Conservation (phyloP, 2,113 vertebrate species). For the Aepyceros melampus region DNA sequence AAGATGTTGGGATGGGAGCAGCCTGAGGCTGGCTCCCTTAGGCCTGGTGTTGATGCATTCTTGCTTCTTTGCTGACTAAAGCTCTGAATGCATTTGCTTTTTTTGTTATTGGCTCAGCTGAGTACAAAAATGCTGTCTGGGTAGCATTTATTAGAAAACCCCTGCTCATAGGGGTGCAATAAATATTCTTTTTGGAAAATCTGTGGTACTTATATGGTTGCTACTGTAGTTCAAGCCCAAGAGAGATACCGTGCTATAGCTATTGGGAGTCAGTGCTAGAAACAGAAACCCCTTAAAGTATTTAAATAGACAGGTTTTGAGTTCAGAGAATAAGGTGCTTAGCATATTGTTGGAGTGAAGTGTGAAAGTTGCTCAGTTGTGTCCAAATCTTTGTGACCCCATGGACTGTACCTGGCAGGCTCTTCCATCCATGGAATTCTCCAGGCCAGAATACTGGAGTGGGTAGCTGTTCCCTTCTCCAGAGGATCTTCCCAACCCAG, state of each 20-base stretch:
- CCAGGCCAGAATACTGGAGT: not conserved
- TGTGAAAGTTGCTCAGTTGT: not conserved
- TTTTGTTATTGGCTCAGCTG: not conserved
- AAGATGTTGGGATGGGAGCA: not conserved
- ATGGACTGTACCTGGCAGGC: not conserved
- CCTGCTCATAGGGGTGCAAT: not conserved
- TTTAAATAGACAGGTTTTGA: not conserved
- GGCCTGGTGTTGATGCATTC: not conserved
- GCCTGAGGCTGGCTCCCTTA: not conserved
- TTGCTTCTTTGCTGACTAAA: conserved; percentile 15
- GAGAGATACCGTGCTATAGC: not conserved
- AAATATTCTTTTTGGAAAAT: not conserved
- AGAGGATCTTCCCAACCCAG: not conserved
- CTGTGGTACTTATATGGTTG: not conserved
- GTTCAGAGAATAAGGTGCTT: not conserved
- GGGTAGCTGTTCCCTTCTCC: not conserved
- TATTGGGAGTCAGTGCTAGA: not conserved
- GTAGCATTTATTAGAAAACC: not conserved
- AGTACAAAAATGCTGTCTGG: not conserved
- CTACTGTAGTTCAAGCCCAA: not conserved
- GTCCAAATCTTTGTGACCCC: not conserved
- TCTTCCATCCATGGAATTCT: not conserved
- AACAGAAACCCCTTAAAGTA: not conserved
- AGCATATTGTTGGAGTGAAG: not conserved
- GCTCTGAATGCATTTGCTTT: not conserved